phyloP scores from a whole-genome alignment of 2,113 vertebrate species.

The Probosciger aterrimus region DNA sequence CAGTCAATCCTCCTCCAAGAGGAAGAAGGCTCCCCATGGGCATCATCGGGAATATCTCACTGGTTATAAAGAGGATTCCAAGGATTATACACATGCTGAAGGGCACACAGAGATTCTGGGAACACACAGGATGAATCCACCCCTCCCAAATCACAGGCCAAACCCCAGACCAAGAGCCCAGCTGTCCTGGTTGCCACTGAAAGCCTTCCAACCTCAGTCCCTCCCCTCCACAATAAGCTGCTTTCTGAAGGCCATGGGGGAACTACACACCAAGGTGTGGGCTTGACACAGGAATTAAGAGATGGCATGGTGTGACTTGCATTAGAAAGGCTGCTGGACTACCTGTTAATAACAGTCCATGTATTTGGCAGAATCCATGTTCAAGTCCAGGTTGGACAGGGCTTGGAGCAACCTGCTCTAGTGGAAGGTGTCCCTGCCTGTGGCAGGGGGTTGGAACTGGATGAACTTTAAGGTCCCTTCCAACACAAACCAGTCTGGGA shows the following conservation, averaged over 20 bases:
- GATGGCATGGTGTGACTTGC: rapidly evolving
- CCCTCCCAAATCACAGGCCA: background rate
- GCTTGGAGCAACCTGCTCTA: background rate
- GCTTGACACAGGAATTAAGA: background rate
- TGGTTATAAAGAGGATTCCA: rapidly evolving
- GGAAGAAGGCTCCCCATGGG: background rate
- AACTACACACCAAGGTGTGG: background rate
- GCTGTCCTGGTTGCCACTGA: too few relatives aligned
- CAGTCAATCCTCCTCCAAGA: background rate
- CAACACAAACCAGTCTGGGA: background rate
- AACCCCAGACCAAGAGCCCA: background rate
- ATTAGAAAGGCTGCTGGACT: background rate
- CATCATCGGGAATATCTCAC: rapidly evolving
- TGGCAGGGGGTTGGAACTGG: background rate
- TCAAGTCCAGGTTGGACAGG: background rate
- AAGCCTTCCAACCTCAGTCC: background rate
- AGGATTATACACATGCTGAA: background rate
- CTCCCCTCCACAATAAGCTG: background rate
- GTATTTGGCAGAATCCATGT: background rate
- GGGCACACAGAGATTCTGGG: background rate
- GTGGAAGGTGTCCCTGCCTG: background rate
- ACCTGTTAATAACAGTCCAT: too few relatives aligned
- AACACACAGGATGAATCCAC: background rate
- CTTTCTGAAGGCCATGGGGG: background rate
- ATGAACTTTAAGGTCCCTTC: background rate